These are phyloP conservation scores for Anguilla obscura DNA, from an alignment of 2,797 vertebrate genomes.

Conservation along the genomic window DNA sequence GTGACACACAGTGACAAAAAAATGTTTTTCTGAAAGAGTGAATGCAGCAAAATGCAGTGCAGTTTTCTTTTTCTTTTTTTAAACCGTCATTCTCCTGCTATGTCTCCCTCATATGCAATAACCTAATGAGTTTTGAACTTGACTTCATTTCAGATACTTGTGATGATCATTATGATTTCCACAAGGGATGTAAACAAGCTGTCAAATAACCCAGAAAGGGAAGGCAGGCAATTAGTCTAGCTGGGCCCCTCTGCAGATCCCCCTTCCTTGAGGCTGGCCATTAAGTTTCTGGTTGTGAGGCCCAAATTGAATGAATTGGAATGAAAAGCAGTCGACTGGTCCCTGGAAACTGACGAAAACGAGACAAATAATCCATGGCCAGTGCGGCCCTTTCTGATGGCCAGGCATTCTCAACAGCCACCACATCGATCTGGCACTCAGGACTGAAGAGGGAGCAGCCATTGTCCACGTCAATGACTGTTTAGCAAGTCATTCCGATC, in stretches of 20 bases:
- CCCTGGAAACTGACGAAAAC: conserved; percentile 18
- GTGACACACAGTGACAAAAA: neutral
- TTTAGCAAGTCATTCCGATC: conserved; percentile 58
- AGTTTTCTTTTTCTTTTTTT: neutral
- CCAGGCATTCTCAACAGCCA: conserved; percentile 45
- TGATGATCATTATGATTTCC: too few species aligned
- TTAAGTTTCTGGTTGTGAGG: conserved; percentile 13
- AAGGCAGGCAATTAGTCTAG: neutral
- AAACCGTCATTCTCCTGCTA: neutral
- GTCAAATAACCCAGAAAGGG: conserved; percentile 1
- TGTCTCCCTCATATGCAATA: neutral
- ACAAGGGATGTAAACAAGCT: neutral
- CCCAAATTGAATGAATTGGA: conserved; percentile 8
- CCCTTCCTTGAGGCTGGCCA: neutral
- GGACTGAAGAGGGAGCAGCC: conserved; percentile 54
- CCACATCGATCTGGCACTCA: conserved; percentile 58
- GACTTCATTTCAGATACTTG: neutral
- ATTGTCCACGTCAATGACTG: conserved; percentile 58
- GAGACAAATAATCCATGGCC: conserved; percentile 38
- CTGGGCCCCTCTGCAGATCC: neutral
- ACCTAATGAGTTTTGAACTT: too few species aligned
- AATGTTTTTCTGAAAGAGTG: neutral
- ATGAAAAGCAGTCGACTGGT: neutral
- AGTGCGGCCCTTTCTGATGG: conserved; percentile 40
- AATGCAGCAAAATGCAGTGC: neutral